Evolutionary conservation across 2,113 vertebrate genomes (phyloP).

Genomic region (Ictalurus furcatus): DNA sequence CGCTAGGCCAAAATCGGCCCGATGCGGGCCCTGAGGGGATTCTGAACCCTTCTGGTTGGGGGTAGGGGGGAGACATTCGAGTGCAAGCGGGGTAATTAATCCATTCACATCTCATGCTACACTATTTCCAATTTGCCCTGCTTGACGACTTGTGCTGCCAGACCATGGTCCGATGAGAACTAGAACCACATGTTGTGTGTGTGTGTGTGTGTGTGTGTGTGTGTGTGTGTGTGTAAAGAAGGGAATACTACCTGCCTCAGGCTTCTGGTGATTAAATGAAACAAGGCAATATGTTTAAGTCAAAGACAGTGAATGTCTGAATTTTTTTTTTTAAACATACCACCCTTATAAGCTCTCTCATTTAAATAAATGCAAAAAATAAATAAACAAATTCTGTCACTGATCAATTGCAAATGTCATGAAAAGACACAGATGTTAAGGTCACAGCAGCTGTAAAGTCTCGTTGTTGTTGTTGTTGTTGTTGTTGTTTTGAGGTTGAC

Average conservation of each 20-base stretch:
- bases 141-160: not conserved
- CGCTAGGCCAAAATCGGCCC: not conserved
- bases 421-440: not conserved
- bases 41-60: not conserved
- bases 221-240: not conserved
- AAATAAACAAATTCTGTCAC: not conserved
- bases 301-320: no score
- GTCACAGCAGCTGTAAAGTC: not conserved
- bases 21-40: not conserved
- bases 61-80: not conserved
- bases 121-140: constrained; percentile 18
- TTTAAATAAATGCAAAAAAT: not conserved
- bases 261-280: constrained; percentile 40
- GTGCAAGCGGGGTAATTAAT: constrained; percentile 22
- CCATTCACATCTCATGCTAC: constrained; percentile 21
- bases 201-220: not conserved
- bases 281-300: constrained; percentile 42
- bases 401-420: not conserved
- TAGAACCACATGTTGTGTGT: constrained; percentile 52
- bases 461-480: not conserved
- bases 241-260: constrained; percentile 21
- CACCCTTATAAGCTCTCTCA: not conserved
- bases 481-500: not conserved
- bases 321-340: not conserved
- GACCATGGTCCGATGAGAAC: constrained; percentile 15